phyloP scores from a whole-genome alignment of 1,140 invertebrate species.

The Daktulosphaira vitifoliae region DNA sequence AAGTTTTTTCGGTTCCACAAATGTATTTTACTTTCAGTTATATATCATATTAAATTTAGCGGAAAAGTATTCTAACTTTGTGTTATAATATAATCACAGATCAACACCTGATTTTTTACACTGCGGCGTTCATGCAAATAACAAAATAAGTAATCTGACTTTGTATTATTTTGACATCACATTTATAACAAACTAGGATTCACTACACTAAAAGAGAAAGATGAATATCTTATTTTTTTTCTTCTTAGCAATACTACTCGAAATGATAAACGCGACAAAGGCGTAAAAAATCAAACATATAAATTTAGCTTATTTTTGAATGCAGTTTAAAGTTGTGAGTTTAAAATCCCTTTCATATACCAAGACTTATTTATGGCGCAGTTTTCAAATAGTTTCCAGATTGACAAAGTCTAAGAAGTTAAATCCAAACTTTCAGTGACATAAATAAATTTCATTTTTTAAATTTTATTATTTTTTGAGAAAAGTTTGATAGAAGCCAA shows the following conservation, averaged over 20 bases:
- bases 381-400: background rate
- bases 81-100: no score
- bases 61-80: no score
- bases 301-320: conserved; percentile 29
- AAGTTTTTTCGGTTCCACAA: no score
- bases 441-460: no score
- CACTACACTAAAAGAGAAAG: conserved; percentile 19
- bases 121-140: conserved; percentile 30
- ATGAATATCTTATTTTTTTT: conserved; percentile 16
- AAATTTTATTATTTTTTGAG: no score
- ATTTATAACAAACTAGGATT: conserved; percentile 23
- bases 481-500: no score
- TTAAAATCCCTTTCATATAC: conserved; percentile 4
- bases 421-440: conserved; percentile 29
- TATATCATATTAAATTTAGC: no score
- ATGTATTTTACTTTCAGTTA: no score
- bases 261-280: background rate
- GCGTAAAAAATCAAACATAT: conserved; percentile 4
- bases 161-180: conserved; percentile 29
- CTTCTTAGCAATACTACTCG: background rate
- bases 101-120: conserved; percentile 32
- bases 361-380: conserved; percentile 26
- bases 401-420: conserved; percentile 9
- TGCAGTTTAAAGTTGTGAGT: conserved; percentile 22
- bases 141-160: conserved; percentile 17